A percentile compares a stretch with the other conserved stretches of the same genome.
Conservation (phyloP, 1,140 invertebrate species). For the Octopus sinensis region DNA sequence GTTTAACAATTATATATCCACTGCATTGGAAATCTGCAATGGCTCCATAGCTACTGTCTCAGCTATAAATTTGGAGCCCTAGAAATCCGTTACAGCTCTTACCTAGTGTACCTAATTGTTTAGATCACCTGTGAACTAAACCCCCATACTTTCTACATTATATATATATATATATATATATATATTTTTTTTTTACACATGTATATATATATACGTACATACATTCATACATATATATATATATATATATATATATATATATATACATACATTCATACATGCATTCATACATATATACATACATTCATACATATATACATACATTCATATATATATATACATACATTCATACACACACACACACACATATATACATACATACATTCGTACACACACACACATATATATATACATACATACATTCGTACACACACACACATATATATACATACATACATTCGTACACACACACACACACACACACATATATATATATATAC, state of each 20-base stretch:
- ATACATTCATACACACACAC: neutral
- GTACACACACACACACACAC: neutral
- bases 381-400: neutral
- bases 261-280: neutral
- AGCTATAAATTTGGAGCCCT: no score
- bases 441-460: neutral
- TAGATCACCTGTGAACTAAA: no score
- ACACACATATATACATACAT: neutral
- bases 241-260: neutral
- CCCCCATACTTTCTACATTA: no score
- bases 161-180: slow-evolving; percentile 5
- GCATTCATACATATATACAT: neutral
- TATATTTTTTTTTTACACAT: neutral
- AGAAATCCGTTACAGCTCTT: no score
- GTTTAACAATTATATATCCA: no score
- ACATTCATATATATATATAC: neutral
- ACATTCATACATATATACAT: neutral
- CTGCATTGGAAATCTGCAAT: no score
- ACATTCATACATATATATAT: neutral
- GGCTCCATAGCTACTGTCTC: no score
- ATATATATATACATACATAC: neutral
- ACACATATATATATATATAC: neutral
- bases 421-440: neutral
- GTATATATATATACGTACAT: neutral
- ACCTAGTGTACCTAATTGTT: no score